Base-by-base conservation (phyloP, 2,888 invertebrate species). In the Phasia obesa region DNA sequence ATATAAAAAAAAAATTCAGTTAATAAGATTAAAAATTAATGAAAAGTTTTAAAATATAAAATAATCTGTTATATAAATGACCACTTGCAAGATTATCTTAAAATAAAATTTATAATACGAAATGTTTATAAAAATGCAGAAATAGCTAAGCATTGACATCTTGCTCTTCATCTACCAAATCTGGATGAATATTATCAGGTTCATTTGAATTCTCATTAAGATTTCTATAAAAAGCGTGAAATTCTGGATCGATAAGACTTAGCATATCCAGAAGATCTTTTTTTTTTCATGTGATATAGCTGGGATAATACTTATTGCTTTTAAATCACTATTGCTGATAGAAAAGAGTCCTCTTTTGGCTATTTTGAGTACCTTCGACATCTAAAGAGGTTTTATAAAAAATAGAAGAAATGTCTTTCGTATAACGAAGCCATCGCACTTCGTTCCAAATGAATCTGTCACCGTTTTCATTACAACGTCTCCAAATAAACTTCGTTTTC, bases 371-470 rank as follows among this genome's bases (percentile, higher is more conserved):
- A n/a, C n/a, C n/a, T n/a, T n/a, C n/a, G n/a, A n/a, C n/a, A n/a
- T n/a, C n/a, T n/a, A n/a, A n/a, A n/a, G n/a, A n/a, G n/a, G n/a
- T n/a, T n/a, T n/a, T n/a, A n/a, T n/a, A n/a, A n/a, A n/a, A n/a
- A n/a, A n/a, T n/a, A n/a, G n/a, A n/a, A n/a, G n/a, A n/a, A n/a
- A n/a, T n/a, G n/a, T n/a, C n/a, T n/a, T n/a, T n/a, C n/a, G n/a
- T n/a, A n/a, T n/a, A n/a, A n/a, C 71, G 74, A 25, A 81, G 55
- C 78, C 81, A 81, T n/a, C 81, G 59, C 55, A 79, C 78, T 42
- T 75, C 62, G 35, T 69, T 62, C 73, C 77, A 71, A 55, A 62
- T 67, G 67, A 81, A 77, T 49, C 73, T 79, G 27, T 67, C 69
- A 42, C 69, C 69, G 57, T 71, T 71, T 59, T 70, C 57, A 57